Conservation (phyloP, 1,140 invertebrate species). For the Oscheius sp. region DNA sequence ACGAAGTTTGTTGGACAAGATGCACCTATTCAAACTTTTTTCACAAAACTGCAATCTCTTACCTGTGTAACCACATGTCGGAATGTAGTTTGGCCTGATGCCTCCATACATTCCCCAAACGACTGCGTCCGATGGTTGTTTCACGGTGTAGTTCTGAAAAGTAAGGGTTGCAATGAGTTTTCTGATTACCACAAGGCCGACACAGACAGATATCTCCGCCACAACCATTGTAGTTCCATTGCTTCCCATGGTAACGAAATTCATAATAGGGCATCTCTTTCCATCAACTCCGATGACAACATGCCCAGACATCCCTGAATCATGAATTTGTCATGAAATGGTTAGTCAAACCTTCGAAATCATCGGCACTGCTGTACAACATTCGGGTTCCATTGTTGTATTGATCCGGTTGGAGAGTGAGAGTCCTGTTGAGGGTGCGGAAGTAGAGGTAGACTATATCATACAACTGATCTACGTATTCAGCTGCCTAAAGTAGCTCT, state of each 20-base stretch:
- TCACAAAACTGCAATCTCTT: not conserved
- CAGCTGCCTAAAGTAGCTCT: conserved; percentile 15
- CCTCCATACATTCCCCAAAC: conserved; percentile 22
- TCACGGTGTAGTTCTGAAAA: conserved; percentile 15
- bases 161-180: not conserved
- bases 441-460: conserved; percentile 21
- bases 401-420: not conserved
- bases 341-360: not conserved
- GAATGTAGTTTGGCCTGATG: conserved; percentile 8
- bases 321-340: not conserved
- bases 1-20: conserved; percentile 28
- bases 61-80: conserved; percentile 24
- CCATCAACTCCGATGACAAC: conserved; percentile 15
- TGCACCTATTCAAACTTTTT: not conserved
- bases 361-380: not conserved
- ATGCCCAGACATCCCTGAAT: conserved; percentile 31
- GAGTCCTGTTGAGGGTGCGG: conserved; percentile 18
- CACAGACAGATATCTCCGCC: conserved; percentile 5
- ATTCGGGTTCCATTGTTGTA: not conserved
- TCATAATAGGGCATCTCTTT: conserved; percentile 19
- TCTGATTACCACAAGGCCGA: not conserved
- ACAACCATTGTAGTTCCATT: conserved; percentile 3
- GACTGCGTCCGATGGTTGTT: not conserved
- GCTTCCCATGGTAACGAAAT: conserved; percentile 16
- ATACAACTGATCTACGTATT: conserved; percentile 29